Conservation (phyloP, 2,888 invertebrate species). For the Linnaemya vulpina region DNA sequence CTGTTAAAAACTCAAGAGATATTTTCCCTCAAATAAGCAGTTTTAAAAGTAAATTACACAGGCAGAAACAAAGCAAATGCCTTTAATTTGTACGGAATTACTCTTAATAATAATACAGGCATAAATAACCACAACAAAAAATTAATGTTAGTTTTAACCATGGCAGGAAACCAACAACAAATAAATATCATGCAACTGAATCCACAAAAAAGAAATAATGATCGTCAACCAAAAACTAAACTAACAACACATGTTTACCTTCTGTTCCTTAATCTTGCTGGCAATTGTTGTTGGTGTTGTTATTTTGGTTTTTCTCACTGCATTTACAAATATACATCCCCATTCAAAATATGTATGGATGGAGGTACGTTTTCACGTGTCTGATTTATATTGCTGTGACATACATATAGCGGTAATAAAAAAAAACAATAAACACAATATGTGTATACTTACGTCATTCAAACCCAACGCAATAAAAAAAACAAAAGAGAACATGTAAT, state of each 20-base stretch:
- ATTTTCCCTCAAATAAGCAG: neutral
- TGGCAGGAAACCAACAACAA: neutral
- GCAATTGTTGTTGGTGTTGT: conserved; percentile 19
- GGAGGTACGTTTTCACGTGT: neutral
- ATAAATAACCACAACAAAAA: conserved; percentile 5
- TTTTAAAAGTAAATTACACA: neutral
- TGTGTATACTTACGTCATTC: conserved; percentile 23
- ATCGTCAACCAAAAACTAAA: conserved; percentile 9
- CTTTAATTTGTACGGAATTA: conserved; percentile 22
- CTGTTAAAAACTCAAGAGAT: neutral
- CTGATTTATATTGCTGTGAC: conserved; percentile 39
- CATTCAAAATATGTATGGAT: neutral
- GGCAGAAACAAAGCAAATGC: neutral
- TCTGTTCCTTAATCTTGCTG: conserved; percentile 52
- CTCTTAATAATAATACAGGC: conserved; percentile 14
- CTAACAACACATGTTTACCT: conserved; percentile 64
- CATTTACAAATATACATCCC: neutral
- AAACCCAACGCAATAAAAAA: conserved; percentile 28
- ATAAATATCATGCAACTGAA: conserved; percentile 14
- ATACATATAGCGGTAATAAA: conserved; percentile 48
- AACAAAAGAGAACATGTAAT: neutral
- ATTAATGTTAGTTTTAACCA: conserved; percentile 5
- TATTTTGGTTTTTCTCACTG: conserved; percentile 8
- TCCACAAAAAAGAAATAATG: neutral
- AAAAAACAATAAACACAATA: conserved; percentile 35